Evolutionary conservation across 2,797 vertebrate species (phyloP).

Genomic region (Cichlasoma orientale): DNA sequence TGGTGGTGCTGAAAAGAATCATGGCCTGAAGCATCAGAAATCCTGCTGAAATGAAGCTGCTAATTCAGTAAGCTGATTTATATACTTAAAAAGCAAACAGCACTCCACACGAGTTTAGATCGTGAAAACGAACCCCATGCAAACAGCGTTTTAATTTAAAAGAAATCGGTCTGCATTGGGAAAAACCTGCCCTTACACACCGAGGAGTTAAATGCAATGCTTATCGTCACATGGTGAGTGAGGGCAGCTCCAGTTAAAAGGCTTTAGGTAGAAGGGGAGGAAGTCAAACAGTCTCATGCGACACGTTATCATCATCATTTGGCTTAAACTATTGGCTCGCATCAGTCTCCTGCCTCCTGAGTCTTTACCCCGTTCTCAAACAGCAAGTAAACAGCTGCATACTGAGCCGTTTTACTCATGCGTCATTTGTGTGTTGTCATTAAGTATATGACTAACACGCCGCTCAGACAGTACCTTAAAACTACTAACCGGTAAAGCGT

Average conservation of each 20-base stretch:
- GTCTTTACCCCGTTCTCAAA: constrained; percentile 37
- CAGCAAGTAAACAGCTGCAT: constrained; percentile 15
- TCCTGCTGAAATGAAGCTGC: constrained; percentile 47
- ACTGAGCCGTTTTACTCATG: constrained; percentile 14
- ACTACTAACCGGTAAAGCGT: background rate
- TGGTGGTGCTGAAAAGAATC: constrained; percentile 30
- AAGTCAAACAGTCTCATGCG: constrained; percentile 52
- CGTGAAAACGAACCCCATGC: constrained; percentile 15
- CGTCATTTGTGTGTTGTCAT: background rate
- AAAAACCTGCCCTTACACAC: background rate
- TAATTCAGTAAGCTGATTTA: constrained; percentile 55
- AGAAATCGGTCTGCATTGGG: constrained; percentile 13
- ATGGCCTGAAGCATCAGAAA: constrained; percentile 44
- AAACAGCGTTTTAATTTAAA: constrained; percentile 35
- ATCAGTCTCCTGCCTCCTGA: constrained; percentile 25
- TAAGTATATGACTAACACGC: background rate
- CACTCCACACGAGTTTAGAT: constrained; percentile 41
- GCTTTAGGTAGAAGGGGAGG: constrained; percentile 34
- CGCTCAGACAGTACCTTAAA: background rate
- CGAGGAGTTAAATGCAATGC: constrained; percentile 2
- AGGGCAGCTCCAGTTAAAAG: constrained; percentile 29
- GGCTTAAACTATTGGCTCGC: constrained; percentile 36
- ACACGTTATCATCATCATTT: constrained; percentile 50
- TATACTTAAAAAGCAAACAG: constrained; percentile 42
- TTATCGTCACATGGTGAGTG: constrained; percentile 9